Percentiles rank a stretch among this genome's conserved stretches.
These are phyloP conservation scores for Actenoides hombroni DNA, from an alignment of 2,113 vertebrate genomes.

Conservation along the genomic window DNA sequence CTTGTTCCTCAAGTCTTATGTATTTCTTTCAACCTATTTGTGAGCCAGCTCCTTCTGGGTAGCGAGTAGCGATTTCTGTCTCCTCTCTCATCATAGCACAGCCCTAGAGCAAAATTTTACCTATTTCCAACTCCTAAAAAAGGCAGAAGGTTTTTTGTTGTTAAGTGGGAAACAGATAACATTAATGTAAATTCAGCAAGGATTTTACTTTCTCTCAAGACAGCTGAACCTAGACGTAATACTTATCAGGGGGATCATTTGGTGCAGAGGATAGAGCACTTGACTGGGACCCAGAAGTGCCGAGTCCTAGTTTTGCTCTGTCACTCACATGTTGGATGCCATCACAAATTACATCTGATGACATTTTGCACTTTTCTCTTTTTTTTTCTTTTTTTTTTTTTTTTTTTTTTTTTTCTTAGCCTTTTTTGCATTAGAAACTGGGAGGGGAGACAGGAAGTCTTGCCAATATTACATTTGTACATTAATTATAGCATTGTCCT, in stretches of 20 bases:
- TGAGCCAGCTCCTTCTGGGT: not conserved
- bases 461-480: not conserved
- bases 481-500: not conserved
- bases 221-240: not conserved
- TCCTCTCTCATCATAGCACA: not conserved
- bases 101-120: not conserved
- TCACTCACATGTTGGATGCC: not conserved
- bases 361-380: not conserved
- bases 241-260: not conserved
- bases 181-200: not conserved
- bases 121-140: not conserved
- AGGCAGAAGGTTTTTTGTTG: not conserved
- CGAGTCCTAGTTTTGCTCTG: not conserved
- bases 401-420: not conserved
- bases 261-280: not conserved
- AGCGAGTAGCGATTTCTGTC: not conserved
- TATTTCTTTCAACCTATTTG: not conserved
- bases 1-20: not conserved
- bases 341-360: not conserved
- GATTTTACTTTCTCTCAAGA: not conserved
- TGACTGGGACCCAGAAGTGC: not conserved
- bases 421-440: not conserved
- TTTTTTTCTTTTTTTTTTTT: not conserved
- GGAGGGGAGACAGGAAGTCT: not conserved
- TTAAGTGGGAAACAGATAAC: not conserved